phyloP scores from a whole-genome alignment of 2,888 invertebrate species.

The Syritta pipiens region DNA sequence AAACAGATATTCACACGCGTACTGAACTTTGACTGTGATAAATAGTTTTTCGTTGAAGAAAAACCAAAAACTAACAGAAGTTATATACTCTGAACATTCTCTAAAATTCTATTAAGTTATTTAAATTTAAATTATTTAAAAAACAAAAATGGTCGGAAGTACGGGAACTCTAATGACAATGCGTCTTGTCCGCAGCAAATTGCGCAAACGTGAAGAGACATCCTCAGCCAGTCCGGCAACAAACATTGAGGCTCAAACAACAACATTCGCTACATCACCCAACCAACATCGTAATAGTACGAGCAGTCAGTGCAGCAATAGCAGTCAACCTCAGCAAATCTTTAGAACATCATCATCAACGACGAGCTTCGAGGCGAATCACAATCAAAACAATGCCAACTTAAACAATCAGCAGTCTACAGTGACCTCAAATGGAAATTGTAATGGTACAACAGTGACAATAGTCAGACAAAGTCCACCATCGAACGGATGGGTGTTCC shows the following conservation, averaged over 20 bases:
- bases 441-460: conserved; percentile 63
- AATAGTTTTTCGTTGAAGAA: conserved; percentile 59
- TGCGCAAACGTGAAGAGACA: conserved; percentile 90
- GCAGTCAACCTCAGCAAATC: conserved; percentile 69
- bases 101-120: conserved; percentile 45
- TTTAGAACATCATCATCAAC: conserved; percentile 66
- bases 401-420: conserved; percentile 58
- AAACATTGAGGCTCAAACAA: conserved; percentile 81
- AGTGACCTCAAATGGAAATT: conserved; percentile 59
- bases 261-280: conserved; percentile 74
- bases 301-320: conserved; percentile 67
- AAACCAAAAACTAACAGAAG: conserved; percentile 36
- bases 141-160: conserved; percentile 86
- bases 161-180: conserved; percentile 93
- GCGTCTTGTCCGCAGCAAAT: conserved; percentile 94
- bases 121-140: conserved; percentile 52
- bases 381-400: conserved; percentile 63
- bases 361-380: conserved; percentile 65
- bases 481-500: conserved; percentile 87
- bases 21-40: conserved; percentile 73
- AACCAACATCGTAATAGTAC: conserved; percentile 72
- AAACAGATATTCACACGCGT: conserved; percentile 59
- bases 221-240: conserved; percentile 86
- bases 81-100: conserved; percentile 49
- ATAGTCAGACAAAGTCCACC: conserved; percentile 86